Base-by-base conservation (phyloP, 2,113 vertebrate genomes). In the Odocoileus virginianus region DNA sequence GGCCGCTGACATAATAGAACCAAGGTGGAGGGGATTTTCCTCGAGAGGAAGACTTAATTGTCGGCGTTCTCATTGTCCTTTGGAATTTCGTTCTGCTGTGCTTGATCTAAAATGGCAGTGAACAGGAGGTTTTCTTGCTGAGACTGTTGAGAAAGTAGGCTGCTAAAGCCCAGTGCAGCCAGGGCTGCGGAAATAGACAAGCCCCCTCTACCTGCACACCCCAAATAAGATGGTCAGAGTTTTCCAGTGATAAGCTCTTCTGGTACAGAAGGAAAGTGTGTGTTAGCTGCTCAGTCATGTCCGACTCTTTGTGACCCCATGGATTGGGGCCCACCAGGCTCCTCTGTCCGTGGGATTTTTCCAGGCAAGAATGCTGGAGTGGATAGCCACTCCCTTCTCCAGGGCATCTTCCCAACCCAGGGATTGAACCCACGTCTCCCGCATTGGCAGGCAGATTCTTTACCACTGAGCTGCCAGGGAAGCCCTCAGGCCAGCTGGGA, bases 191-290 rank as follows among this genome's bases (percentile, higher is more conserved):
- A 76, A 30, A 60, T 0, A 43, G 43, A 50, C 7, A 33, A 71
- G 61, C 1, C 2, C 0, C 28, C 58, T 33, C 58, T 21, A 7
- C 28, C 3, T 28, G 6, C 47, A 6, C 33, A 0, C 47, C 16
- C 11, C 60, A 36, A 5, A 47, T 45, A 3, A 61, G 40, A 43
- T 33, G 12, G 55, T 27, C 25, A 10, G 58, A 25, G 12, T 45
- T 91, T 64, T 43, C 74, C 55, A 52, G 16, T 1, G 25, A 64
- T 8, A 3, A 36, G 33, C 43, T 4, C 17, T 43, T 76, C 64
- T 21, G 6, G 15, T 2, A 2, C 7, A 2, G 52, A 33, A n/a
- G 1, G 64, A 9, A 88, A 76, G 3, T 74, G 67, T 23, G 19
- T 40, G 21, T 40, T 25, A 40, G 67, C 2, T 1, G 10, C 40